Percentiles rank a stretch among this genome's conserved stretches.
These are phyloP conservation scores for Drosophila rellima DNA, from an alignment of 2,888 invertebrate species.

Conservation along the genomic window DNA sequence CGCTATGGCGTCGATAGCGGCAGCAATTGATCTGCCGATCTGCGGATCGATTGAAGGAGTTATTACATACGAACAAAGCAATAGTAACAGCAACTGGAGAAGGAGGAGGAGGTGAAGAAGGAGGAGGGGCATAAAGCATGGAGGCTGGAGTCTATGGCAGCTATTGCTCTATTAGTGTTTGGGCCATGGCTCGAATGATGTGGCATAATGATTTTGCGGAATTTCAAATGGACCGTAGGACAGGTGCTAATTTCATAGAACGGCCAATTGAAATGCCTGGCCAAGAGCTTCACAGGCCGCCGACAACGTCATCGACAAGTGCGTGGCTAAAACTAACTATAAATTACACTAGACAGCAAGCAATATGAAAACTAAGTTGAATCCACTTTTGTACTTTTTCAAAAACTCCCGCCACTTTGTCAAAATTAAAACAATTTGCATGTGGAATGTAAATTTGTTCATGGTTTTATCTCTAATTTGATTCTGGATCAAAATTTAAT, in stretches of 20 bases:
- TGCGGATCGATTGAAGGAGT: slow-evolving; percentile 80
- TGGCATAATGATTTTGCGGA: slow-evolving; percentile 83
- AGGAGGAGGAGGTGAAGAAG: slow-evolving; percentile 10
- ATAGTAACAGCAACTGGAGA: slow-evolving; percentile 6
- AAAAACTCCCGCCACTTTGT: no score
- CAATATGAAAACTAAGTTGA: not conserved
- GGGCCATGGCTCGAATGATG: slow-evolving; percentile 64
- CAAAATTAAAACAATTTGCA: no score
- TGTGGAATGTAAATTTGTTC: no score
- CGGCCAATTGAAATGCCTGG: slow-evolving; percentile 79
- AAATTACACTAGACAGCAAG: slow-evolving; percentile 66
- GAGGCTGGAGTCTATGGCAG: slow-evolving; percentile 41
- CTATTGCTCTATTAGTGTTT: slow-evolving; percentile 81
- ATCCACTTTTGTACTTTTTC: no score
- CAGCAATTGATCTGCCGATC: slow-evolving; percentile 77
- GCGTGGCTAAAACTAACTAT: slow-evolving; percentile 75
- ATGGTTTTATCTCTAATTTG: no score
- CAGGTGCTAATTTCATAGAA: slow-evolving; percentile 84
- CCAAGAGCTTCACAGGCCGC: slow-evolving; percentile 66
- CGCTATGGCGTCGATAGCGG: slow-evolving; percentile 76
- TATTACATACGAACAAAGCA: slow-evolving; percentile 78
- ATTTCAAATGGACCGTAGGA: slow-evolving; percentile 82
- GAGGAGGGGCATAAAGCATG: slow-evolving; percentile 12
- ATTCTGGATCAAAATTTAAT: no score
- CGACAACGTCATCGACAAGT: slow-evolving; percentile 64